A percentile compares a stretch with the other conserved stretches of the same genome.
Evolutionary conservation across 1,140 invertebrate genomes (phyloP).

Genomic region (Mactra quadrangularis): DNA sequence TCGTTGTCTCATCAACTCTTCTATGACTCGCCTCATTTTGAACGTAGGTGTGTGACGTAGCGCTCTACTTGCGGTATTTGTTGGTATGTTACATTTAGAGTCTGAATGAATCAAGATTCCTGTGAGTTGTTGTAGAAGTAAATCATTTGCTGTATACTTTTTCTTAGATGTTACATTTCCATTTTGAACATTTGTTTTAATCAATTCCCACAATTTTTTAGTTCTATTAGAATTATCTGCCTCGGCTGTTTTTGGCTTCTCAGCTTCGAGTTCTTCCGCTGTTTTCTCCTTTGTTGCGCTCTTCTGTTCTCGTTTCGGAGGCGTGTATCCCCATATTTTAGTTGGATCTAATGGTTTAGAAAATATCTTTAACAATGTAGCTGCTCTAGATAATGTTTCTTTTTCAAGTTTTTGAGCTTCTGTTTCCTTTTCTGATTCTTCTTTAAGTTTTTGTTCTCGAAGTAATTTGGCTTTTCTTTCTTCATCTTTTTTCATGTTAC

Average conservation of each 20-base stretch:
- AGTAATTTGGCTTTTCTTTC: constrained; percentile 35
- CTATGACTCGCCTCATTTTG: constrained; percentile 78
- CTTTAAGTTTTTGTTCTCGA: constrained; percentile 14
- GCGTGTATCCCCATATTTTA: constrained; percentile 40
- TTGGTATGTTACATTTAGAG: constrained; percentile 68
- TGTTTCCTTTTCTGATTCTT: constrained; percentile 5
- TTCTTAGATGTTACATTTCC: constrained; percentile 55
- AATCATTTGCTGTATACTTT: constrained; percentile 70
- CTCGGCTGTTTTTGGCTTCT: constrained; percentile 40
- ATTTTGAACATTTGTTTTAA: constrained; percentile 63
- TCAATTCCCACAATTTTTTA: constrained; percentile 68
- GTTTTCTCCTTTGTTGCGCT: constrained; percentile 36
- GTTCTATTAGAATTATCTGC: constrained; percentile 30
- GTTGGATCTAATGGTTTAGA: constrained; percentile 61
- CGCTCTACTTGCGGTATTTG: constrained; percentile 73
- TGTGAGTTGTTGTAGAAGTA: constrained; percentile 75
- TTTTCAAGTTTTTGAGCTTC: constrained; percentile 23
- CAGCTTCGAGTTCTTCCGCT: constrained; percentile 35
- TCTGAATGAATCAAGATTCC: constrained; percentile 67
- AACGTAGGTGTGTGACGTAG: constrained; percentile 78
- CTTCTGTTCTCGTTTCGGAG: constrained; percentile 22
- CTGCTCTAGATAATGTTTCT: constrained; percentile 48
- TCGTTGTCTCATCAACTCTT: constrained; percentile 73
- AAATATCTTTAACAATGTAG: constrained; percentile 63
- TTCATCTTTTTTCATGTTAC: constrained; percentile 57